A percentile compares a stretch with the other conserved stretches of the same genome.
These are phyloP conservation scores for Thunnus albacares DNA, from an alignment of 2,797 vertebrate species.

Conservation along the genomic window DNA sequence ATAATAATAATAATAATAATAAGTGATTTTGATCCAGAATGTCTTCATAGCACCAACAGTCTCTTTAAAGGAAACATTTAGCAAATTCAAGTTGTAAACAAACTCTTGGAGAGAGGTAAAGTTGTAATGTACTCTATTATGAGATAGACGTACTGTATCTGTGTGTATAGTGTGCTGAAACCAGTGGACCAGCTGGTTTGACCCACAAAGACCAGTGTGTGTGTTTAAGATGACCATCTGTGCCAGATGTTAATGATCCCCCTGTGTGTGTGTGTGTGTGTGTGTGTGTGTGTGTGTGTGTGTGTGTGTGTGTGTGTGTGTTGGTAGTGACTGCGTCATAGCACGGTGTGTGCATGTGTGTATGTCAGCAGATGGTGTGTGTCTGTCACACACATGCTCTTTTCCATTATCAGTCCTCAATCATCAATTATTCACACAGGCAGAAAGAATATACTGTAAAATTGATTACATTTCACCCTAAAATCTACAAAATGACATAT, in stretches of 20 bases:
- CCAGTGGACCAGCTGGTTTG: slow-evolving; percentile 9
- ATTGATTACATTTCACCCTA: not conserved
- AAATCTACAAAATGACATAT: not conserved
- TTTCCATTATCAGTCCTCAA: slow-evolving; percentile 64
- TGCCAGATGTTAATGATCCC: slow-evolving; percentile 81
- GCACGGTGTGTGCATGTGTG: slow-evolving; percentile 26
- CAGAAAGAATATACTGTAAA: slow-evolving; percentile 27
- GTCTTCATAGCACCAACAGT: too few species aligned
- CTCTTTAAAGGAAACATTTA: not conserved
- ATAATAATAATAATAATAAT: too few species aligned
- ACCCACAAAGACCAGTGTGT: slow-evolving; percentile 23
- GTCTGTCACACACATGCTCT: slow-evolving; percentile 71
- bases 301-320: slow-evolving; percentile 21
- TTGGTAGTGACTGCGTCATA: not conserved
- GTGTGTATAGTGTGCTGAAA: not conserved
- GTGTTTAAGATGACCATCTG: slow-evolving; percentile 70
- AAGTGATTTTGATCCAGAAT: not conserved
- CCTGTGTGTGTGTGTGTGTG: slow-evolving; percentile 45
- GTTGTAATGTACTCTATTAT: not conserved
- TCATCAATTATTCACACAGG: slow-evolving; percentile 76
- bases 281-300: slow-evolving; percentile 33
- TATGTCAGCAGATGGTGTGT: slow-evolving; percentile 76
- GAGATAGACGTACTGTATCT: not conserved
- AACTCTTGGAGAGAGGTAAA: not conserved
- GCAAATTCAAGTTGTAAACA: not conserved